These are phyloP conservation scores for Agapornis canus DNA, from an alignment of 2,797 vertebrate genomes.

Conservation along the genomic window DNA sequence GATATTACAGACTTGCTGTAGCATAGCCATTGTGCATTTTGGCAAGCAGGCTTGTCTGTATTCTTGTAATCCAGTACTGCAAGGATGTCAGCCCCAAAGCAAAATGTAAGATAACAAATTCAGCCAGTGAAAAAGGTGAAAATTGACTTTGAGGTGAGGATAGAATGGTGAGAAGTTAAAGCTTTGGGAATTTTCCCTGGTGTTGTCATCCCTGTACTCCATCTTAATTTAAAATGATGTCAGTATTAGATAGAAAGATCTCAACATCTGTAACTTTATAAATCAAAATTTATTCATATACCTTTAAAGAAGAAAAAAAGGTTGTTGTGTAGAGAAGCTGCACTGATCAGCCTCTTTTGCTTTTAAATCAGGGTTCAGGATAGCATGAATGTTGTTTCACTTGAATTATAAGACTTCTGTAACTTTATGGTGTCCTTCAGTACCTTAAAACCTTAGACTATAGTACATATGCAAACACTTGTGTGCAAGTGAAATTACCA, in stretches of 20 bases:
- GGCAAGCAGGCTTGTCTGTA: constrained; percentile 28
- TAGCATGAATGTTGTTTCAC: background rate
- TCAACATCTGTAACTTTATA: constrained; percentile 40
- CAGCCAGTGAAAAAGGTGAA: constrained; percentile 82
- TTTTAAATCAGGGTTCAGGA: background rate
- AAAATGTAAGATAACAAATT: constrained; percentile 78
- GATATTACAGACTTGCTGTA: background rate
- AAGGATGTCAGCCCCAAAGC: constrained; percentile 68
- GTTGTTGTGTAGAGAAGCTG: background rate
- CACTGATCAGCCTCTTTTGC: background rate
- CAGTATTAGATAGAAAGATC: constrained; percentile 41
- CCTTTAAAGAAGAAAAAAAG: background rate
- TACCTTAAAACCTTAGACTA: background rate
- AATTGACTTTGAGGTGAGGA: constrained; percentile 82
- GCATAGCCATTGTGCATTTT: constrained; percentile 54
- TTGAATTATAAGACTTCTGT: background rate
- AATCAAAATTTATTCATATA: background rate
- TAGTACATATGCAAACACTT: background rate
- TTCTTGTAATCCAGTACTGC: constrained; percentile 58
- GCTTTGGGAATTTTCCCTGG: constrained; percentile 72
- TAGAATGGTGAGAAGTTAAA: constrained; percentile 78
- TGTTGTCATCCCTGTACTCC: constrained; percentile 62
- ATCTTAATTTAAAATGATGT: constrained; percentile 71
- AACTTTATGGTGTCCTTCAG: background rate
- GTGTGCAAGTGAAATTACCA: background rate